Evolutionary conservation across 2,888 invertebrate genomes (phyloP).

Genomic region (Drosophila pegasa): DNA sequence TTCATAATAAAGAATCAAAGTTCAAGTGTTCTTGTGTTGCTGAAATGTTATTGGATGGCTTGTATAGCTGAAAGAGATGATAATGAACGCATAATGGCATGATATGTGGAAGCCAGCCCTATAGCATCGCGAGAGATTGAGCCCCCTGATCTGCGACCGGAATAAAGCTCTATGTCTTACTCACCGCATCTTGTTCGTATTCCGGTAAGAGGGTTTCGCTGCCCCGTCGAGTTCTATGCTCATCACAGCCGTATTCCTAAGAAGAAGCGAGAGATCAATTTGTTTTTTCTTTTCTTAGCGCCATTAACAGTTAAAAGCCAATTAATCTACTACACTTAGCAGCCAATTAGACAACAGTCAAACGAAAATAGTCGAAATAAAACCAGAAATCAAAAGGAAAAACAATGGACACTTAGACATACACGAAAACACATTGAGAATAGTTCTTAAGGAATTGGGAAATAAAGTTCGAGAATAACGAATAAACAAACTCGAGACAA

Average conservation of each 20-base stretch:
- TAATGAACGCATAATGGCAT: slow-evolving; percentile 25
- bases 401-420: slow-evolving; percentile 39
- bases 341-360: slow-evolving; percentile 72
- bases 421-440: slow-evolving; percentile 44
- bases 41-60: slow-evolving; percentile 15
- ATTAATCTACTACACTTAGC: slow-evolving; percentile 59
- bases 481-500: slow-evolving; percentile 37
- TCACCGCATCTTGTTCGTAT: slow-evolving; percentile 85
- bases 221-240: slow-evolving; percentile 85
- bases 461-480: slow-evolving; percentile 18
- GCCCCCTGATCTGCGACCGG: not conserved
- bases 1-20: slow-evolving; percentile 42
- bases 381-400: slow-evolving; percentile 32
- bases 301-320: slow-evolving; percentile 4
- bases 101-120: not conserved
- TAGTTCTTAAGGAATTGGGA: slow-evolving; percentile 20
- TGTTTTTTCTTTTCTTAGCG: slow-evolving; percentile 31
- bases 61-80: slow-evolving; percentile 34
- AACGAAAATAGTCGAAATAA: slow-evolving; percentile 40
- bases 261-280: slow-evolving; percentile 56
- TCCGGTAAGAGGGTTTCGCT: slow-evolving; percentile 85
- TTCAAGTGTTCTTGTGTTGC: slow-evolving; percentile 40
- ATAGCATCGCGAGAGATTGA: not conserved
- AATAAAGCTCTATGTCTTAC: slow-evolving; percentile 56
- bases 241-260: slow-evolving; percentile 85